Conservation (phyloP, 1,140 invertebrate genomes). For the Drosophila repleta region DNA sequence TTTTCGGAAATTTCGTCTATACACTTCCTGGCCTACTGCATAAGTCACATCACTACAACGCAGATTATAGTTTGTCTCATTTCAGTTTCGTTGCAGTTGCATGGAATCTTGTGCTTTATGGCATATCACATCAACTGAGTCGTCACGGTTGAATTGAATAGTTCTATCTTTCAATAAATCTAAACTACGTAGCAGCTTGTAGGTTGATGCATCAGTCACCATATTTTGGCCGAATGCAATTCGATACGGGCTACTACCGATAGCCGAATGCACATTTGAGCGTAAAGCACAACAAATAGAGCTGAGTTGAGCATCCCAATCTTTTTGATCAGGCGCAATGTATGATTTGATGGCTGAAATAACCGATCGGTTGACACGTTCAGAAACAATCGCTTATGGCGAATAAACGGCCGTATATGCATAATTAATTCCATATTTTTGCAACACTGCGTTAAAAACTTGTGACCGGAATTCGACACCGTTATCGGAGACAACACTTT, state of each 20-base stretch:
- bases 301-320: conserved; percentile 13
- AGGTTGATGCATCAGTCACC: not conserved
- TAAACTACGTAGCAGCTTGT: too few relatives aligned
- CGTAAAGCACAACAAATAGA: conserved; percentile 1
- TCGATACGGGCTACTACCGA: conserved; percentile 13
- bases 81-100: too few relatives aligned
- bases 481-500: conserved; percentile 36
- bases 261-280: conserved; percentile 9
- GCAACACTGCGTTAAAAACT: not conserved
- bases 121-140: conserved; percentile 2
- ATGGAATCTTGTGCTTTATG: not conserved
- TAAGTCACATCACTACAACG: too few relatives aligned
- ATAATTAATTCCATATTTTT: conserved; percentile 18
- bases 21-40: too few relatives aligned
- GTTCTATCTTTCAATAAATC: not conserved
- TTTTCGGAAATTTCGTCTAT: too few relatives aligned
- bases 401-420: too few relatives aligned
- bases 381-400: too few relatives aligned
- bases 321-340: conserved; percentile 20
- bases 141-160: not conserved
- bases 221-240: conserved; percentile 14
- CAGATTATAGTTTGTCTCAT: too few relatives aligned
- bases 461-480: conserved; percentile 33
- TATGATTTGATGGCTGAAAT: conserved; percentile 7
- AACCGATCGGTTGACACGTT: too few relatives aligned